phyloP scores from a whole-genome alignment of 2,888 invertebrate genomes.

The Phragmatobia fuliginosa region DNA sequence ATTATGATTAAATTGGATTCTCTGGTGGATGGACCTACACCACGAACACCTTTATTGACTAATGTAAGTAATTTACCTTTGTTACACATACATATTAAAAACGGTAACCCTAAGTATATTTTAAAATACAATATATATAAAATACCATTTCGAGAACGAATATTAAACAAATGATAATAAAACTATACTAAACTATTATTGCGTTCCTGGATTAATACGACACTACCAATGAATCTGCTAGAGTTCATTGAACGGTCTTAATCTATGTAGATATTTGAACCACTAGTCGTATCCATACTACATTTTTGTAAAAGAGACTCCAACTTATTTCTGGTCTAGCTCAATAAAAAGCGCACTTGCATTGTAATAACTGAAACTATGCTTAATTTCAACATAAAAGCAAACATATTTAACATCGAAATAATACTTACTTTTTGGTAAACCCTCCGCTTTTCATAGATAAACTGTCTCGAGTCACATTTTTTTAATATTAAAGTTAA shows the following conservation, averaged over 20 bases:
- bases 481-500: slow-evolving; percentile 29
- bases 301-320: slow-evolving; percentile 6
- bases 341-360: slow-evolving; percentile 10
- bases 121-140: background rate
- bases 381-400: slow-evolving; percentile 21
- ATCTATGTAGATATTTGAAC: slow-evolving; percentile 18
- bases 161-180: background rate
- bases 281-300: slow-evolving; percentile 5
- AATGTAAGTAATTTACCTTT: background rate
- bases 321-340: slow-evolving; percentile 12
- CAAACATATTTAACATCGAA: background rate
- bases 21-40: background rate
- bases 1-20: background rate
- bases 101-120: background rate
- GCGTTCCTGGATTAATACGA: background rate
- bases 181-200: background rate
- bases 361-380: slow-evolving; percentile 20
- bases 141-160: background rate
- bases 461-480: slow-evolving; percentile 37
- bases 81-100: background rate
- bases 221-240: background rate
- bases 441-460: slow-evolving; percentile 36
- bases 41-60: background rate
- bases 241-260: slow-evolving; percentile 40
- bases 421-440: slow-evolving; percentile 35